Evolutionary conservation across 2,888 invertebrate genomes (phyloP).

Genomic region (Trissolcus japonicus): DNA sequence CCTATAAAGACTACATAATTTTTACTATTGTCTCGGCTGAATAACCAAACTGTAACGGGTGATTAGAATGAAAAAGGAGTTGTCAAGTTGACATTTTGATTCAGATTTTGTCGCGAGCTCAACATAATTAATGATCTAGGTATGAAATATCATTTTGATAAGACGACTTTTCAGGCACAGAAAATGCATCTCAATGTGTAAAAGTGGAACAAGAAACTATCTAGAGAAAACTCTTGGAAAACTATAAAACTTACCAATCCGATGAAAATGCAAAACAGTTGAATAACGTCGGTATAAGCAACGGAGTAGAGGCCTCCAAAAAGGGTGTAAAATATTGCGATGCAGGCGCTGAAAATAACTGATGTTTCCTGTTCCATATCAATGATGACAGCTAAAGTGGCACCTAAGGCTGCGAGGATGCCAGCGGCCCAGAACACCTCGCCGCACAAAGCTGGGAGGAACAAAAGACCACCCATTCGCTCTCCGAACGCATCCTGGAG

Average conservation of each 20-base stretch:
- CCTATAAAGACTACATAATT: background rate
- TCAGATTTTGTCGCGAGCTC: too few relatives aligned
- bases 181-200: too few relatives aligned
- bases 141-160: too few relatives aligned
- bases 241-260: constrained; percentile 82
- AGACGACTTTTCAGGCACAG: too few relatives aligned
- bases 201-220: background rate
- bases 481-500: constrained; percentile 97
- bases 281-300: constrained; percentile 98
- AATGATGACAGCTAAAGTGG: constrained; percentile 97
- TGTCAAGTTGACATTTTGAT: background rate
- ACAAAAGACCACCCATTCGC: constrained; percentile 97
- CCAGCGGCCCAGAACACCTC: constrained; percentile 99
- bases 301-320: constrained; percentile 99
- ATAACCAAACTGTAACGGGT: constrained; percentile 15
- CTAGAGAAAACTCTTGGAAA: background rate
- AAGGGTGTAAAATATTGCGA: constrained; percentile 97
- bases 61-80: constrained; percentile 16
- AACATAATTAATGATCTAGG: background rate
- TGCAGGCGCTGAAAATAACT: constrained; percentile 95
- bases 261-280: constrained; percentile 97
- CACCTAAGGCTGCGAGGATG: constrained; percentile 96
- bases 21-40: background rate
- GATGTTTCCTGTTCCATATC: constrained; percentile 95
- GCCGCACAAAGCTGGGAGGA: constrained; percentile 96